A percentile compares a stretch with the other conserved stretches of the same genome.
Evolutionary conservation across 2,888 invertebrate species (phyloP).

Genomic region (Eupithecia dodoneata): DNA sequence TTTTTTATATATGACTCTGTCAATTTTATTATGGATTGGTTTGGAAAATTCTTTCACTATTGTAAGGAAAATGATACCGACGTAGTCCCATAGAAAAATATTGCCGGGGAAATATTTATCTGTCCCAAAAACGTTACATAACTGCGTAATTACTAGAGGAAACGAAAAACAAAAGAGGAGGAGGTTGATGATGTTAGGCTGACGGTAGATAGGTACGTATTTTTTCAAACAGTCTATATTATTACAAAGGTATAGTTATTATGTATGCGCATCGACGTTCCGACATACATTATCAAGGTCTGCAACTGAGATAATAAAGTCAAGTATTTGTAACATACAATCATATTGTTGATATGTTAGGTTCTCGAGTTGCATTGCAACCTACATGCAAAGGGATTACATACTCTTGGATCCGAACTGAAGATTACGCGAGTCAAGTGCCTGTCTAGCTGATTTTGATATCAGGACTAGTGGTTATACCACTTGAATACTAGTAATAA

Average conservation of each 20-base stretch:
- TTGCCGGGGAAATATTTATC: no score
- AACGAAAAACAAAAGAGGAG: no score
- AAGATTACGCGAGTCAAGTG: conserved; percentile 1
- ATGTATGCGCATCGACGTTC: background rate
- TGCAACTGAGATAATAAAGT: conserved; percentile 6
- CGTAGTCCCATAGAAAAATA: no score
- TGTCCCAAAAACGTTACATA: no score
- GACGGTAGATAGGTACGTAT: no score
- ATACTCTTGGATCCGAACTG: background rate
- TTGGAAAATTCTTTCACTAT: no score
- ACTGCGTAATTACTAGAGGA: no score
- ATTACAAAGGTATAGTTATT: background rate
- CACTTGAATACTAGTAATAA: background rate
- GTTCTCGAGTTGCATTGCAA: background rate
- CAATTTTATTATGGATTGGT: no score
- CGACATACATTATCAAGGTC: background rate
- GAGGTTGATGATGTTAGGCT: no score
- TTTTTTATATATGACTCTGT: no score
- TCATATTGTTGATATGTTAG: conserved; percentile 3
- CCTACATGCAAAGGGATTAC: conserved; percentile 4
- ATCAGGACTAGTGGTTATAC: background rate
- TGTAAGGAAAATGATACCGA: no score
- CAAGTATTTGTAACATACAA: conserved; percentile 5
- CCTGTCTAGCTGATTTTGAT: conserved; percentile 9
- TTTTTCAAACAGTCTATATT: no score